Percentiles rank a stretch among this genome's conserved stretches.
These are phyloP conservation scores for Glossosoma conforme DNA, from an alignment of 1,140 invertebrate species.

Conservation along the genomic window DNA sequence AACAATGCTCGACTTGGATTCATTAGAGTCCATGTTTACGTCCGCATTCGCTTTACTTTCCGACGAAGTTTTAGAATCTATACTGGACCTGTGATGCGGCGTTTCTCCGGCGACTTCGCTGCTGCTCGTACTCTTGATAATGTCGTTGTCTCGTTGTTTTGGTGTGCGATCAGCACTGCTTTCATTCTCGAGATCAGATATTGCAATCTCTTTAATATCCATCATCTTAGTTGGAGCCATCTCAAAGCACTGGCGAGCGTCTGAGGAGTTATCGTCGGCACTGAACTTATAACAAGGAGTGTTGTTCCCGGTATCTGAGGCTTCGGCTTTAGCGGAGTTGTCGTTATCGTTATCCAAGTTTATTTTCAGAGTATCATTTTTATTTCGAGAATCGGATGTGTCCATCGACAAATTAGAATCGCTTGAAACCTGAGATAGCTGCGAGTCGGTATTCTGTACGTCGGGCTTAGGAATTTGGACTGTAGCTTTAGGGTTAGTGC, in stretches of 20 bases:
- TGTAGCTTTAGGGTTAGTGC: conserved; percentile 22
- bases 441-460: conserved; percentile 16
- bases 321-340: neutral
- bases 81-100: conserved; percentile 12
- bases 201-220: conserved; percentile 5
- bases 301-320: neutral
- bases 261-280: conserved; percentile 25
- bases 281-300: conserved; percentile 14
- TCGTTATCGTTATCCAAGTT: conserved; percentile 12
- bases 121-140: conserved; percentile 14
- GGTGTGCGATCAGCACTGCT: conserved; percentile 7
- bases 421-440: conserved; percentile 24
- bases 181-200: neutral
- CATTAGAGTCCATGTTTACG: conserved; percentile 20
- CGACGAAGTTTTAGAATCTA: conserved; percentile 24
- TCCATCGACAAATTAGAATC: conserved; percentile 23
- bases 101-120: conserved; percentile 12
- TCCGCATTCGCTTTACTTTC: conserved; percentile 13
- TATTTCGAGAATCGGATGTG: neutral
- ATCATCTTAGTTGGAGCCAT: conserved; percentile 3
- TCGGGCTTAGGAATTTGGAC: conserved; percentile 7
- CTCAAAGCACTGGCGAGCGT: conserved; percentile 26
- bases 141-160: neutral
- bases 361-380: conserved; percentile 13
- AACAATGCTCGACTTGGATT: conserved; percentile 21